A percentile compares a stretch with the other conserved stretches of the same genome.
Conservation (phyloP, 2,113 vertebrate genomes). For the Cervus canadensis region DNA sequence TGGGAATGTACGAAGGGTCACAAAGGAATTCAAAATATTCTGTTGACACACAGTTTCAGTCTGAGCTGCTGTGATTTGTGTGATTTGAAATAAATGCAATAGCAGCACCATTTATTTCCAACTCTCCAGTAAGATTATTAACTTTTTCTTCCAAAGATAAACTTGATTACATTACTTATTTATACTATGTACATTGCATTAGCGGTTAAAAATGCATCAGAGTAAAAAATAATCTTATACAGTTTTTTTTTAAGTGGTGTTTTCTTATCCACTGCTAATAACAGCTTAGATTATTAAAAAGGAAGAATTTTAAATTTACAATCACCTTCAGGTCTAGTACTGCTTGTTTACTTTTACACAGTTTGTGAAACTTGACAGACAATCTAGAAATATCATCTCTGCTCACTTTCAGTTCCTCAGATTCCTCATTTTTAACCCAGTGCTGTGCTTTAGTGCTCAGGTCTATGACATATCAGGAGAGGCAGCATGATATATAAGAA, state of each 20-base stretch:
- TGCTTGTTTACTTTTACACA: conserved; percentile 42
- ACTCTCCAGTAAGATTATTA: conserved; percentile 62
- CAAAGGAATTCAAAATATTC: neutral
- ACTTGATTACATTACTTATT: conserved; percentile 77
- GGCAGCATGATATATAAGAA: neutral
- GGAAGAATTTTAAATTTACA: conserved; percentile 53
- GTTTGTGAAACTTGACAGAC: conserved; percentile 52
- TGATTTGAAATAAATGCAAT: conserved; percentile 71
- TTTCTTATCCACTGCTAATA: conserved; percentile 57
- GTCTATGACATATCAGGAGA: neutral
- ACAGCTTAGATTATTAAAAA: conserved; percentile 62
- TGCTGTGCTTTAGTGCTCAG: neutral
- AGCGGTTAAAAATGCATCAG: conserved; percentile 52
- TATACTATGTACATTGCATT: conserved; percentile 75
- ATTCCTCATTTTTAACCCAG: conserved; percentile 21
- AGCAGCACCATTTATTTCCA: conserved; percentile 53
- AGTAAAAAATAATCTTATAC: conserved; percentile 43
- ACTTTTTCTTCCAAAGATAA: conserved; percentile 72
- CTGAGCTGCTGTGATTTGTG: conserved; percentile 27
- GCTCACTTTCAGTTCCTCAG: neutral
- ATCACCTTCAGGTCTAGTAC: conserved; percentile 35
- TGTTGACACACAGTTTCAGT: neutral
- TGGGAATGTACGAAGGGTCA: neutral
- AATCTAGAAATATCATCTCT: conserved; percentile 49
- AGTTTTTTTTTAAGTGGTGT: conserved; percentile 7